Conservation (phyloP, 2,113 vertebrate species). For the Protobothrops flavoviridis region DNA sequence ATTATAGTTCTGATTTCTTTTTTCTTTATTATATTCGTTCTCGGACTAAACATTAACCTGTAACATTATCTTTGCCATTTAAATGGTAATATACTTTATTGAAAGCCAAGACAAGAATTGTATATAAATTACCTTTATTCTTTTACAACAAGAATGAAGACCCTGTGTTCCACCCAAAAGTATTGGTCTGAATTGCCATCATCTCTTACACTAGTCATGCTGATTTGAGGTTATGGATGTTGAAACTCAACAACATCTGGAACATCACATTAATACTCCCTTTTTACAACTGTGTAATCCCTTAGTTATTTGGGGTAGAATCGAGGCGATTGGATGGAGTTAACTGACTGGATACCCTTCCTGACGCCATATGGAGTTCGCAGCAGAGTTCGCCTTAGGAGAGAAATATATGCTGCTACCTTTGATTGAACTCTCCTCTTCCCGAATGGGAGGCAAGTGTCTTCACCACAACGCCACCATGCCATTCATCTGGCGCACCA, state of each 20-base stretch:
- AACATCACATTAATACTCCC: background rate
- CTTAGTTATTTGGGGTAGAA: background rate
- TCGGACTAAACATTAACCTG: conserved; percentile 41
- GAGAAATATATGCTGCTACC: background rate
- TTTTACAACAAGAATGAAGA: background rate
- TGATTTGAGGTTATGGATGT: background rate
- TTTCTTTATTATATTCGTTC: conserved; percentile 30
- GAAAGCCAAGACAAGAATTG: conserved; percentile 39
- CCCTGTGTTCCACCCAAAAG: background rate
- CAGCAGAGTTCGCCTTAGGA: background rate
- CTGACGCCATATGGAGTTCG: background rate
- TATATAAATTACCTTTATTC: background rate
- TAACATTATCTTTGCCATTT: conserved; percentile 40
- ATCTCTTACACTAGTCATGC: background rate
- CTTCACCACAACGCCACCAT: background rate
- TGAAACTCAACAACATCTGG: background rate
- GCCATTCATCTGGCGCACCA: background rate
- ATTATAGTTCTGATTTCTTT: background rate
- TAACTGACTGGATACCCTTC: background rate
- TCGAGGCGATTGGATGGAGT: background rate
- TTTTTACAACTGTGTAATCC: background rate
- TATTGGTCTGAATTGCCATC: background rate
- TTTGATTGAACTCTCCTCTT: background rate
- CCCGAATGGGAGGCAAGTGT: background rate
- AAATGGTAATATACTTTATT: conserved; percentile 44